phyloP scores from a whole-genome alignment of 2,113 vertebrate species.

The Corydoras maculifer region DNA sequence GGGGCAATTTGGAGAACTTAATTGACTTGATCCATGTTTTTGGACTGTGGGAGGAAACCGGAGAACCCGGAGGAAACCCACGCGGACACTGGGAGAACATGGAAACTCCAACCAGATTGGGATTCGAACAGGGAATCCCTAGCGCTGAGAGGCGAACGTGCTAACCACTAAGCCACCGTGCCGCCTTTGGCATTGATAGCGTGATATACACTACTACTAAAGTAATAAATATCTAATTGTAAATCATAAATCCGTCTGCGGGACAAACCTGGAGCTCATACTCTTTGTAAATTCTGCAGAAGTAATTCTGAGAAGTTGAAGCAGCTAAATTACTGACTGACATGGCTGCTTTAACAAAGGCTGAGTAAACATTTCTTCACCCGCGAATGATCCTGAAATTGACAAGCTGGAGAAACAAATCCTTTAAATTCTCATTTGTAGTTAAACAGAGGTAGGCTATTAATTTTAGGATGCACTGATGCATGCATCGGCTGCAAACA shows the following conservation, averaged over 20 bases:
- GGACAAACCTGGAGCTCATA: neutral
- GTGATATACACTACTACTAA: no score
- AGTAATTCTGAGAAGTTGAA: neutral
- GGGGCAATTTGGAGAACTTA: no score
- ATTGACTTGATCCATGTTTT: no score
- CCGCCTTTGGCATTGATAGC: no score
- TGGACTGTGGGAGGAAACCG: no score
- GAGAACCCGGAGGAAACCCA: no score
- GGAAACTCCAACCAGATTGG: no score
- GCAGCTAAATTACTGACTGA: constrained; percentile 10
- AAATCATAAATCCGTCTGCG: no score
- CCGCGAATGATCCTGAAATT: constrained; percentile 5
- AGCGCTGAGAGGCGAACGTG: no score
- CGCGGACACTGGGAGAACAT: neutral
- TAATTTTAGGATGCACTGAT: constrained; percentile 19
- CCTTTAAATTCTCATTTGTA: constrained; percentile 6
- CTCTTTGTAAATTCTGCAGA: neutral
- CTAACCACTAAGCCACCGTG: no score
- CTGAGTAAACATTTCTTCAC: constrained; percentile 25
- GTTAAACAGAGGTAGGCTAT: constrained; percentile 4
- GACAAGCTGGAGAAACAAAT: constrained; percentile 15
- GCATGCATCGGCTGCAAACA: constrained; percentile 6
- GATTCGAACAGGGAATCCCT: no score
- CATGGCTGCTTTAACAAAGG: constrained; percentile 11
- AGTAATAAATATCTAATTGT: no score